These are phyloP conservation scores for Lacerta agilis DNA, from an alignment of 2,797 vertebrate genomes.

Conservation along the genomic window DNA sequence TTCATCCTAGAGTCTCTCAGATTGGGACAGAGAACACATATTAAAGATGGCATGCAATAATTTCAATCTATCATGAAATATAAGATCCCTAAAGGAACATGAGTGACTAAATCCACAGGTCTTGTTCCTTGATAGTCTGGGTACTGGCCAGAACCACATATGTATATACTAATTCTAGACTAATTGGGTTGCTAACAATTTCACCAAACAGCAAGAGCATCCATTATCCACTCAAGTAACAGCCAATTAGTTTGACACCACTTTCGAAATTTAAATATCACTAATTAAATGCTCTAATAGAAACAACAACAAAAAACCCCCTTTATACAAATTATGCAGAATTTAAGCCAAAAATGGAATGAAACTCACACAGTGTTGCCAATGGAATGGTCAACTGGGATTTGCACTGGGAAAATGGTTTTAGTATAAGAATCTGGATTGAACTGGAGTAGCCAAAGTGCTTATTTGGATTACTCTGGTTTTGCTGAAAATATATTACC, in stretches of 20 bases:
- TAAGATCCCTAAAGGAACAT: too few species aligned
- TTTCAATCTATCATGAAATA: too few species aligned
- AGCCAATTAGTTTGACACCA: conserved; percentile 26
- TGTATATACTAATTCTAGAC: conserved; percentile 9
- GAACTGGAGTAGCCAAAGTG: background rate
- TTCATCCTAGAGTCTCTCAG: too few species aligned
- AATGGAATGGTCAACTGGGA: background rate
- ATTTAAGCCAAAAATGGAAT: background rate
- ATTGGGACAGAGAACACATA: too few species aligned
- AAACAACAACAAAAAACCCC: conserved; percentile 4
- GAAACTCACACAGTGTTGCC: background rate
- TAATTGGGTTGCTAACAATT: conserved; percentile 9
- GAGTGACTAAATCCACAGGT: background rate
- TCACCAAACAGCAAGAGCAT: background rate
- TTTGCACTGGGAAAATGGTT: conserved; percentile 15
- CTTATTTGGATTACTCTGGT: background rate
- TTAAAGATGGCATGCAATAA: too few species aligned
- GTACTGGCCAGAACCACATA: background rate
- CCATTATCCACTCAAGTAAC: conserved; percentile 25
- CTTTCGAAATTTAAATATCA: conserved; percentile 20
- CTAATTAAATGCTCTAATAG: conserved; percentile 17
- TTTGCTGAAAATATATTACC: background rate
- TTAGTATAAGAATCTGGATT: background rate
- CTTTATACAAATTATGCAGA: conserved; percentile 29
- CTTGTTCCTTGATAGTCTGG: background rate